A percentile compares a stretch with the other conserved stretches of the same genome.
Evolutionary conservation across 2,797 vertebrate genomes (phyloP).

Genomic region (Sebastes cheni): DNA sequence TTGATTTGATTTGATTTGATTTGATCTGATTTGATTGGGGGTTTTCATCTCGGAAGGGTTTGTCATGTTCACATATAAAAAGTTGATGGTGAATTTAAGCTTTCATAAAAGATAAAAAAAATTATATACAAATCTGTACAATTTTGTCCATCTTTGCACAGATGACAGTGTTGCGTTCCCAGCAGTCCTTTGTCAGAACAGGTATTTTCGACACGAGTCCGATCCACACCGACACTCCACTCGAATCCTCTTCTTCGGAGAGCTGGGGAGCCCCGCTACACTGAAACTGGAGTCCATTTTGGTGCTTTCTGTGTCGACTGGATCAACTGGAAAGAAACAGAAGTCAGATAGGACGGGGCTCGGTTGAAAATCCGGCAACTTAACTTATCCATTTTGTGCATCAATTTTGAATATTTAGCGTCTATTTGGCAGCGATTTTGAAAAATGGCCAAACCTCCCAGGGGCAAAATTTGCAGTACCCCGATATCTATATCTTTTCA

Average conservation of each 20-base stretch:
- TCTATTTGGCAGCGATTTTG: too few species aligned
- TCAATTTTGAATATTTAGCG: too few species aligned
- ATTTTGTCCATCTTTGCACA: background rate
- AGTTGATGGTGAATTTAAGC: background rate
- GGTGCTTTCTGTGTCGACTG: conserved; percentile 90
- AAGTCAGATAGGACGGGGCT: background rate
- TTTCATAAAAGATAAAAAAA: background rate
- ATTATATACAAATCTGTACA: conserved; percentile 38
- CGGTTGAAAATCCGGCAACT: background rate
- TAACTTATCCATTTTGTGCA: background rate
- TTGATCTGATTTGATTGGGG: background rate
- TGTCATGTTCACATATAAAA: background rate
- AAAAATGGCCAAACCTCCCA: too few species aligned
- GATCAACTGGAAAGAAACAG: conserved; percentile 83
- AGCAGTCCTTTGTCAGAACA: conserved; percentile 80
- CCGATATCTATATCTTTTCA: too few species aligned
- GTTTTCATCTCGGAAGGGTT: background rate
- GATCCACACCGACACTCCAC: conserved; percentile 93
- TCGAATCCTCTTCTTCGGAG: conserved; percentile 86
- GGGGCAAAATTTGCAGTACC: too few species aligned
- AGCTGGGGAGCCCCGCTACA: conserved; percentile 81
- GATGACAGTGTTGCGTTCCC: background rate
- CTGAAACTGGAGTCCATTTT: conserved; percentile 92
- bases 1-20: background rate
- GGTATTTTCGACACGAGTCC: conserved; percentile 88